A percentile compares a stretch with the other conserved stretches of the same genome.
Conservation (phyloP, 2,113 vertebrate genomes). For the Platichthys flesus region DNA sequence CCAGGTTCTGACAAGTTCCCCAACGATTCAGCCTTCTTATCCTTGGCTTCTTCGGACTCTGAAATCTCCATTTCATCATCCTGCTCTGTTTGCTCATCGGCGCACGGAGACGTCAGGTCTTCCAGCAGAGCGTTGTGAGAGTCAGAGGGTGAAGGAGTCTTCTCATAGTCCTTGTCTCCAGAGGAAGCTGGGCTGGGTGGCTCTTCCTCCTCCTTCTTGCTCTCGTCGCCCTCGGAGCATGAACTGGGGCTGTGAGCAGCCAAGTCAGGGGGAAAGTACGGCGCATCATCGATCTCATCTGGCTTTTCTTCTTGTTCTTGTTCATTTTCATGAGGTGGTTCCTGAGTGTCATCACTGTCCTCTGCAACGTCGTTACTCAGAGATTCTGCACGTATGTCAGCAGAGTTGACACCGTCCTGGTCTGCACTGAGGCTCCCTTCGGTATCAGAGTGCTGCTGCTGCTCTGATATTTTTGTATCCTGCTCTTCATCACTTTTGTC, state of each 20-base stretch:
- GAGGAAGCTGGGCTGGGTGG: slow-evolving; percentile 22
- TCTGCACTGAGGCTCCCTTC: slow-evolving; percentile 45
- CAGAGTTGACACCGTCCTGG: slow-evolving; percentile 32
- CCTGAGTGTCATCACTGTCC: slow-evolving; percentile 48
- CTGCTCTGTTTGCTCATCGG: slow-evolving; percentile 22
- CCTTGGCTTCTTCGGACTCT: slow-evolving; percentile 23
- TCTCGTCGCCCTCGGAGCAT: slow-evolving; percentile 16
- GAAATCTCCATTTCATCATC: slow-evolving; percentile 47
- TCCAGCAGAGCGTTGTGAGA: slow-evolving; percentile 24
- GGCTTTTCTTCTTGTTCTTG: slow-evolving; percentile 15
- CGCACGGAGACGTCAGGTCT: slow-evolving; percentile 42
- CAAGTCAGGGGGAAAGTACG: slow-evolving; percentile 24
- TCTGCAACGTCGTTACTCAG: slow-evolving; percentile 23
- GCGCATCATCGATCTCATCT: slow-evolving; percentile 11
- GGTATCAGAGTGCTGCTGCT: slow-evolving; percentile 26
- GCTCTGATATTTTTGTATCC: slow-evolving; percentile 40
- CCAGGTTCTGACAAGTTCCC: slow-evolving; percentile 9
- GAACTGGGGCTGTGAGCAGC: slow-evolving; percentile 51
- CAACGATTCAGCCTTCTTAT: slow-evolving; percentile 5
- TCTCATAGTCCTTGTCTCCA: slow-evolving; percentile 38
- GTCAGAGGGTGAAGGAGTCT: slow-evolving; percentile 25
- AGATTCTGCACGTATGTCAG: slow-evolving; percentile 27
- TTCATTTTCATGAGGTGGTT: slow-evolving; percentile 29
- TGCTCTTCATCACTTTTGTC: slow-evolving; percentile 45
- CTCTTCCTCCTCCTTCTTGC: slow-evolving; percentile 26